phyloP scores from a whole-genome alignment of 2,888 invertebrate species.

The Rhingia campestris region DNA sequence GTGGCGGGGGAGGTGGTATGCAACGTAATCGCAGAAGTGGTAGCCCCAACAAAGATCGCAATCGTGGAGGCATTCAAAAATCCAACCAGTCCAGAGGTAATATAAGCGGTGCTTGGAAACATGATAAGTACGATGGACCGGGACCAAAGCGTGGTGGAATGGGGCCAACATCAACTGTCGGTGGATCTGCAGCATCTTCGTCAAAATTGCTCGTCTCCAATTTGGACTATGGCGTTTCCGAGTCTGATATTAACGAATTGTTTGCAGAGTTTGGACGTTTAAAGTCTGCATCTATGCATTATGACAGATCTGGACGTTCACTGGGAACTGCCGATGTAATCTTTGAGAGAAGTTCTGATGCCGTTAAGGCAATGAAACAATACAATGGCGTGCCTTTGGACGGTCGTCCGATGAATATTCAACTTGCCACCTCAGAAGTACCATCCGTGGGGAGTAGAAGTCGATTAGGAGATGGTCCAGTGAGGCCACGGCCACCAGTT shows the following conservation, averaged over 20 bases:
- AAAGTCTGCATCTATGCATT: constrained; percentile 97
- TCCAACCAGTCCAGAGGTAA: constrained; percentile 87
- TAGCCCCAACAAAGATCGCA: constrained; percentile 87
- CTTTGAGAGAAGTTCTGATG: constrained; percentile 95
- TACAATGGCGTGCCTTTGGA: constrained; percentile 98
- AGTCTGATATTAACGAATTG: constrained; percentile 97
- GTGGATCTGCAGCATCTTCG: constrained; percentile 85
- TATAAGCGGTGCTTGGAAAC: constrained; percentile 98
- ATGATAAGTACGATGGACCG: constrained; percentile 92
- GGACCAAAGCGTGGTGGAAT: constrained; percentile 84
- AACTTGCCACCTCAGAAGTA: constrained; percentile 93
- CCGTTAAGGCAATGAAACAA: constrained; percentile 97
- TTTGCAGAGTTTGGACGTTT: constrained; percentile 98
- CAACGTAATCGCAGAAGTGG: constrained; percentile 82
- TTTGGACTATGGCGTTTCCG: constrained; percentile 98
- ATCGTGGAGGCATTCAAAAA: constrained; percentile 87
- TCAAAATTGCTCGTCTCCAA: constrained; percentile 96
- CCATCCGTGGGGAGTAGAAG: constrained; percentile 82
- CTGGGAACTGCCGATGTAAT: constrained; percentile 98
- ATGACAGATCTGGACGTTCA: constrained; percentile 97
- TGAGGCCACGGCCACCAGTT: constrained; percentile 44
- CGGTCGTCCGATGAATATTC: constrained; percentile 97
- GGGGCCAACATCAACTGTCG: constrained; percentile 81
- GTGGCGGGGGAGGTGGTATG: constrained; percentile 82
- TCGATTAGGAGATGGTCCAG: constrained; percentile 54